Conservation (phyloP, 2,113 vertebrate genomes). For the Mastomys coucha region DNA sequence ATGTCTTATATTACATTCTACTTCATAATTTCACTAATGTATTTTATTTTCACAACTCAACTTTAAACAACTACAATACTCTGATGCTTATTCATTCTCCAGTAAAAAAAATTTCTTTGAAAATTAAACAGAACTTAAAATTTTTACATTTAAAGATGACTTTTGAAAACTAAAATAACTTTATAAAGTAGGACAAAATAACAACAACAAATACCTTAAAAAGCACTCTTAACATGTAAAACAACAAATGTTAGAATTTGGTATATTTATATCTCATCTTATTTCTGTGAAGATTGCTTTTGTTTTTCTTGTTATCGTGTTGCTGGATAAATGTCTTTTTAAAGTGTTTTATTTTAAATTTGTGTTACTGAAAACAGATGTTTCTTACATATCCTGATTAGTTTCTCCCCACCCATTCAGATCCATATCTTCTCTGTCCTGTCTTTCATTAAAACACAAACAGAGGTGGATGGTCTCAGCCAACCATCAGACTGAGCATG, state of each 20-base stretch:
- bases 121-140: neutral
- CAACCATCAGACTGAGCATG: too few relatives aligned
- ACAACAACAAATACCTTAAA: slow-evolving; percentile 20
- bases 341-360: neutral
- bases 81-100: neutral
- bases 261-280: slow-evolving; percentile 3
- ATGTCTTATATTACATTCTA: slow-evolving; percentile 38
- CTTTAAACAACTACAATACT: neutral
- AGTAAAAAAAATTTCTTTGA: neutral
- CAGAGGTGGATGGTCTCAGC: too few relatives aligned
- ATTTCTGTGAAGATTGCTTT: slow-evolving; percentile 7
- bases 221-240: neutral
- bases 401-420: neutral
- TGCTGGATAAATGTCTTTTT: neutral
- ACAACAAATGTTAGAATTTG: slow-evolving; percentile 42
- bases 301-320: neutral
- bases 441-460: neutral
- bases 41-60: slow-evolving; percentile 30
- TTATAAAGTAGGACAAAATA: neutral
- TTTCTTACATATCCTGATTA: neutral
- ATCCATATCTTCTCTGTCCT: neutral
- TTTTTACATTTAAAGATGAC: slow-evolving; percentile 22
- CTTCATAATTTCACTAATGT: neutral
- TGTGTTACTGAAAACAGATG: neutral
- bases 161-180: slow-evolving; percentile 38